Conservation (phyloP, 2,113 vertebrate species). For the Pseudopipra pipra region DNA sequence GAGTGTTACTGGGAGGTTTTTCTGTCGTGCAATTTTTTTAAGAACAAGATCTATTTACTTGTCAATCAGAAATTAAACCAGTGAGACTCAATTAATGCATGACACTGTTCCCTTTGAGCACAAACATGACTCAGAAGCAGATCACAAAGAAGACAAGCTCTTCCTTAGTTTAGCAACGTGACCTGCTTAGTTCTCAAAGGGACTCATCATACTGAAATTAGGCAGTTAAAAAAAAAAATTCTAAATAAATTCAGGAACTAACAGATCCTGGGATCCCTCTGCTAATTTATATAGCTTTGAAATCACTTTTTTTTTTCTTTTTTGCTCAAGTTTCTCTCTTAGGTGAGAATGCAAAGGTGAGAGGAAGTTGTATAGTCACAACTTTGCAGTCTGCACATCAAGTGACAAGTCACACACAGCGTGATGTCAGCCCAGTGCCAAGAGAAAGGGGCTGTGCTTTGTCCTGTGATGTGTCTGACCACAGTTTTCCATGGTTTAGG, state of each 20-base stretch:
- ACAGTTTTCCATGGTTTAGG: neutral
- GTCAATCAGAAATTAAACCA: neutral
- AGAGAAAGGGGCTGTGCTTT: accelerated
- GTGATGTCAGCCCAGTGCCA: neutral
- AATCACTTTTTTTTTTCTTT: neutral
- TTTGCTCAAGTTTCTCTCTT: neutral
- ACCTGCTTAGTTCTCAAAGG: conserved; percentile 23
- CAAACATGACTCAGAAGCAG: neutral
- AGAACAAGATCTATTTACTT: neutral
- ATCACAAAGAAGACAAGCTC: neutral
- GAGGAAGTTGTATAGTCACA: neutral
- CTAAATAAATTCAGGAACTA: neutral
- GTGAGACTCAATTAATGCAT: conserved; percentile 23
- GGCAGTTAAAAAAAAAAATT: neutral
- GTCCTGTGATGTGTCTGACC: neutral
- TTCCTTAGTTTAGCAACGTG: conserved; percentile 23
- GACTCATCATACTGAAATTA: conserved; percentile 1
- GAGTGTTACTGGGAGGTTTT: neutral
- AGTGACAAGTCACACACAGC: neutral
- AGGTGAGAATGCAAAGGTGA: neutral
- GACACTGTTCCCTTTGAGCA: conserved; percentile 21
- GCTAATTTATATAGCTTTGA: neutral
- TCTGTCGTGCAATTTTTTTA: neutral
- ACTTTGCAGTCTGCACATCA: neutral
- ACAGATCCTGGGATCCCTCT: neutral